Evolutionary conservation across 2,113 vertebrate genomes (phyloP), one percentile per base, ranked within the genome.

Genomic region (Corythornis madagascariensis): DNA sequence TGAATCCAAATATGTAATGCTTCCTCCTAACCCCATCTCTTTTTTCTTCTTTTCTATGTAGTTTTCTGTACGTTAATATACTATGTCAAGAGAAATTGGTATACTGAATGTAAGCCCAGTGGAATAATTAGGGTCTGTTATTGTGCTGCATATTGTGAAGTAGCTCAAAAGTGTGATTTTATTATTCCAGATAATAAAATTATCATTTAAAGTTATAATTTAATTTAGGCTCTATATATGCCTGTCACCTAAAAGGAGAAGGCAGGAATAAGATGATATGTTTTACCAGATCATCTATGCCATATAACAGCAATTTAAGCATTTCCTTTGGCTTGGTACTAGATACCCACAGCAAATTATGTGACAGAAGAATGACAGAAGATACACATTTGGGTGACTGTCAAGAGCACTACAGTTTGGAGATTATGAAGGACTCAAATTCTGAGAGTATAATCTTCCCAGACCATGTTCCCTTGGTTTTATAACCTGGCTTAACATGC

Each of bases 391-490:
- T 66, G 47, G 15, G 31, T 89, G 81, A 56, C 22, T 64, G 29
- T 61, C 2, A 4, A 73, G 26, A 85, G 18, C 45, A 64, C 21
- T 74, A 56, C 16, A 70, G 20, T 52, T 59, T 60, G 35, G 52
- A 67, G 33, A 80, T 74, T 67, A 60, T 71, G 43, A 85, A 60
- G 13, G 17, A 63, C 43, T 83, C 13, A 77, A 6, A 77, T 81
- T 83, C 48, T 73, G 16, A 84, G 29, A 59, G 8, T 16, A 40
- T 59, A 80, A 80, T 92, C 72, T 85, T 85, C 56, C n/a, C n/a
- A 77, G 86, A 31, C 33, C 60, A 53, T 57, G 82, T 92, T 92
- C n/a, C 18, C 66, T 85, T 47, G 20, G 60, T 85, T 96, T 91
- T 91, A 92, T 83, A 88, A 73, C 75, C 52, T 71, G 75, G 7